Evolutionary conservation across 2,888 invertebrate genomes (phyloP).

Genomic region (Diarsia dahlii): DNA sequence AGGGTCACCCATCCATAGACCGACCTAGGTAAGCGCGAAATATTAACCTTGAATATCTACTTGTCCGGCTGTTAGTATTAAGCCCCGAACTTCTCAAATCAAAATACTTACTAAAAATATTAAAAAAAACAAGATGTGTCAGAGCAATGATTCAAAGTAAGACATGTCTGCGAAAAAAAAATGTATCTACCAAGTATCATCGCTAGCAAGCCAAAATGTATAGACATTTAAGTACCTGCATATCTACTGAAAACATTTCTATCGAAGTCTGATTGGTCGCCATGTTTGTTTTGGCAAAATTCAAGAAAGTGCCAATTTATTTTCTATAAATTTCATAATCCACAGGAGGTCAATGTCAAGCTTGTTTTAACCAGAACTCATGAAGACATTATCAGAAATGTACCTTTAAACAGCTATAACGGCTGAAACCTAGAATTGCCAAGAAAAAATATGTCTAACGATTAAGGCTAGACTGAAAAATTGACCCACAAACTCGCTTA

Average conservation of each 20-base stretch:
- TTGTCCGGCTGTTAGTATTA: not conserved
- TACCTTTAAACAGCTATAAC: not conserved
- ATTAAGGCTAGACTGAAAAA: slow-evolving; percentile 29
- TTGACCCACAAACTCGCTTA: slow-evolving; percentile 8
- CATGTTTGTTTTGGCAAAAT: slow-evolving; percentile 3
- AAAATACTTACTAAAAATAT: not conserved
- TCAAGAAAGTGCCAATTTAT: slow-evolving; percentile 5
- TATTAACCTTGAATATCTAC: not conserved
- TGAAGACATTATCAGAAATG: slow-evolving; percentile 23
- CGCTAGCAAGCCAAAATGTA: no score
- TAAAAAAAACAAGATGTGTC: not conserved
- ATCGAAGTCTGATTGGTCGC: not conserved
- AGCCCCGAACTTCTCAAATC: not conserved
- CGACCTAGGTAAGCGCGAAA: not conserved
- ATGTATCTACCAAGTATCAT: no score
- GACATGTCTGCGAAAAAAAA: not conserved
- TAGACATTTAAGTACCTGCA: not conserved
- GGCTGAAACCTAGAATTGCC: not conserved
- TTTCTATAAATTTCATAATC: slow-evolving; percentile 23
- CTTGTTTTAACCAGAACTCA: slow-evolving; percentile 13
- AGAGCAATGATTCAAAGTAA: not conserved
- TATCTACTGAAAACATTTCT: not conserved
- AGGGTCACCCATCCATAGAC: not conserved
- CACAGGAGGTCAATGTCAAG: slow-evolving; percentile 12
- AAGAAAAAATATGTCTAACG: slow-evolving; percentile 6